phyloP scores from a whole-genome alignment of 1,140 invertebrate species.

The Marisa cornuarietis region DNA sequence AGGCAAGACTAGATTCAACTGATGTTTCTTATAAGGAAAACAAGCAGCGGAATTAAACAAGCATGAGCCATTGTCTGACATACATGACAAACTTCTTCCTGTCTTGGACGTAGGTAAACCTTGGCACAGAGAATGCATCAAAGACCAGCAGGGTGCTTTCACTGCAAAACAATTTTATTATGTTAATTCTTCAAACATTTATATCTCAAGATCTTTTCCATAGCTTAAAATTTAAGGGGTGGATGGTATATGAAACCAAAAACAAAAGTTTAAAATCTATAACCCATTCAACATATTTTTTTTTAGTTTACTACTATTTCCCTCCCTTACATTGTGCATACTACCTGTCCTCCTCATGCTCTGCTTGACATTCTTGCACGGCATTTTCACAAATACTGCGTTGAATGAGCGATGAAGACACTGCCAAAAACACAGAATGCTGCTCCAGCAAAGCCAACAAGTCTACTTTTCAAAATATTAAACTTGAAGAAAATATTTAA shows the following conservation, averaged over 20 bases:
- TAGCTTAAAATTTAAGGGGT: too few relatives aligned
- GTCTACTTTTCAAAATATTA: not conserved
- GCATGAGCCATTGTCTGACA: constrained; percentile 32
- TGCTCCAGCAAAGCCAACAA: not conserved
- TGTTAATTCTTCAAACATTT: constrained; percentile 1
- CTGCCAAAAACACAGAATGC: constrained; percentile 38
- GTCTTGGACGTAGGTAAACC: constrained; percentile 78
- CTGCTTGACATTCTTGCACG: constrained; percentile 75
- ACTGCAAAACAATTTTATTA: constrained; percentile 43
- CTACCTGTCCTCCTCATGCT: constrained; percentile 79
- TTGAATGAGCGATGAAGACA: constrained; percentile 74
- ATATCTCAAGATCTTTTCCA: too few relatives aligned
- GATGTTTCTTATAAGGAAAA: too few relatives aligned
- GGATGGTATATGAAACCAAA: constrained; percentile 20
- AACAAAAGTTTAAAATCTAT: constrained; percentile 18
- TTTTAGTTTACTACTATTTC: not conserved
- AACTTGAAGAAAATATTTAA: too few relatives aligned
- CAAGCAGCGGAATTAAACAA: too few relatives aligned
- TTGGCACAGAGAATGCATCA: constrained; percentile 82
- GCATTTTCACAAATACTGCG: constrained; percentile 78
- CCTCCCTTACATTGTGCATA: not conserved
- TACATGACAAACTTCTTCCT: constrained; percentile 80
- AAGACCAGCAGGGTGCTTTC: constrained; percentile 80
- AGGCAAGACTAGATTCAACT: too few relatives aligned
- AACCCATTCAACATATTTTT: constrained; percentile 2